Evolutionary conservation across 2,797 vertebrate genomes (phyloP).

Genomic region (Peromyscus melanophrys): DNA sequence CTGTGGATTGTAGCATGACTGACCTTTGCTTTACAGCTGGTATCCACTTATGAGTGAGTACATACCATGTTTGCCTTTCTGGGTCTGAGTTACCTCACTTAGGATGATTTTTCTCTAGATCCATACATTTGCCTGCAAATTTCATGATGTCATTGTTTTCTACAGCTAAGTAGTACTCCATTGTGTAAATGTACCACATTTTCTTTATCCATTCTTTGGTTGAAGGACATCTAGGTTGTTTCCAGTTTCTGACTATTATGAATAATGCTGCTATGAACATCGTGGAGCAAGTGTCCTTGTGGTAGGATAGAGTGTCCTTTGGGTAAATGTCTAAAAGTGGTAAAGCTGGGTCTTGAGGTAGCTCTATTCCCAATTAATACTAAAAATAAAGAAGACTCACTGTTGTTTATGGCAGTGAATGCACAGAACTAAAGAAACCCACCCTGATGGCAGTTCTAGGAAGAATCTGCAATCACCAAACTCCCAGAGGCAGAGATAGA

Average conservation of each 20-base stretch:
- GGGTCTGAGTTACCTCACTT: not conserved
- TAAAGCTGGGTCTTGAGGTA: not conserved
- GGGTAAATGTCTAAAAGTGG: not conserved
- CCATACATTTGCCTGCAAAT: not conserved
- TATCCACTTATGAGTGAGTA: not conserved
- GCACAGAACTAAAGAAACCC: not conserved
- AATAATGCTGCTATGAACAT: not conserved
- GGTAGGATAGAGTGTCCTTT: not conserved
- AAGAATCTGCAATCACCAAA: not conserved
- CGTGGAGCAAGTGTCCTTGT: not conserved
- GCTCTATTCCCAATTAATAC: not conserved
- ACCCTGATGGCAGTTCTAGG: not conserved
- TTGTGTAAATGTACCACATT: not conserved
- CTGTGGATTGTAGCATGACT: not conserved
- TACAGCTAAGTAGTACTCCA: not conserved
- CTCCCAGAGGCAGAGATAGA: not conserved
- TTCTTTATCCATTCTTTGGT: not conserved
- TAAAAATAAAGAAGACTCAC: not conserved
- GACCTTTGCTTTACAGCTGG: not conserved
- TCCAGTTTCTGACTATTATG: not conserved
- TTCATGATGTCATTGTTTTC: not conserved
- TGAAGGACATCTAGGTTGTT: not conserved
- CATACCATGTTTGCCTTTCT: not conserved
- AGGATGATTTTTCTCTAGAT: not conserved
- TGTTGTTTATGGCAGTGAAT: not conserved